Base-by-base conservation (phyloP, 2,113 vertebrate genomes). In the Calyptommatus sinebrachiatus region DNA sequence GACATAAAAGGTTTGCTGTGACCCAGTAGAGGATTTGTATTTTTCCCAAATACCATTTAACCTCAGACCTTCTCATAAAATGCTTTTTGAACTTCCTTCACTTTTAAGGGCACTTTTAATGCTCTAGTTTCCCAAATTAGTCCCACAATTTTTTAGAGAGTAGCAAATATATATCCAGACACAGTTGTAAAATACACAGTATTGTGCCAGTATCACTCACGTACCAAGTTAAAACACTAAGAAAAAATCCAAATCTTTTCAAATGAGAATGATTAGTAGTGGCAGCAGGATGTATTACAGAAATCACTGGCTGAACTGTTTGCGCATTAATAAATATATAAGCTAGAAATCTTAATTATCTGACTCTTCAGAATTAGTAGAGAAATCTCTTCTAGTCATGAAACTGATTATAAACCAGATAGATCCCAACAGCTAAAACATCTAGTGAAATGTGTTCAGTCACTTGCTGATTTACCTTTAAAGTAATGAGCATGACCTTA, bases 401-500 rank as follows among this genome's bases (percentile, higher is more conserved):
- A 66, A 67, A 73, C 62, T 83, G 61, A 66, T 79, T 71, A 80
- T 75, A 2, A 69, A 57, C 22, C 48, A 50, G 41, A 31, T 26
- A 71, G 26, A 77, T 35, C 46, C 45, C 41, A 12, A 41, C 62
- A 70, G 28, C 28, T 48, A 26, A 2, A 45, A 63, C 83, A 14
- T 35, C 66, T 87, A 87, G 2, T 48, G 70, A n/a, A 79, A 29
- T 88, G 73, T 88, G 81, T 84, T 77, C 84, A 85, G 84, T 70
- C 22, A 83, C 28, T 7, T 79, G 65, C 89, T 88, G 86, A 50
- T 63, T 60, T 31, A 74, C 29, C 76, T 83, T 88, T 86, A 81
- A 87, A 79, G 85, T 84, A 75, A 18, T 72, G 21, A 87, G 71
- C 22, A 71, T 78, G 91, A 88, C 79, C 71, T 78, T 86, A 91